These are phyloP conservation scores for Ctenopoma kingsleyae DNA, from an alignment of 2,797 vertebrate genomes.

Conservation along the genomic window DNA sequence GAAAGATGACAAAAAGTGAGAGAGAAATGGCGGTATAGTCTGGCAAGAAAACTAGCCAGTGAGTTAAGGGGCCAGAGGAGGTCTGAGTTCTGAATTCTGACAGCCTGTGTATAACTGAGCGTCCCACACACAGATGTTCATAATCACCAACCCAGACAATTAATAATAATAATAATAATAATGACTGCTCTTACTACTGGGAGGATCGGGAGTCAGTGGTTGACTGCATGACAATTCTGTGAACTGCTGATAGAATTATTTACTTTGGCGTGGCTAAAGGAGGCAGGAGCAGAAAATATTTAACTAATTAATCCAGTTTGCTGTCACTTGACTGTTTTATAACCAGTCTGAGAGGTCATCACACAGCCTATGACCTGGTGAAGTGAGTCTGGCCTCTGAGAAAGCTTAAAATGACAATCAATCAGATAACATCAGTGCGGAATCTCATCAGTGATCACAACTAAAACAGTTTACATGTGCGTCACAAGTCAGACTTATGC, in stretches of 20 bases:
- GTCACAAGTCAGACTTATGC: background rate
- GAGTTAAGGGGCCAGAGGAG: conserved; percentile 45
- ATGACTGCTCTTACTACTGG: conserved; percentile 55
- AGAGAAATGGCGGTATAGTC: conserved; percentile 40
- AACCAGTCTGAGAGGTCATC: conserved; percentile 12
- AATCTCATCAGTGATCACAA: conserved; percentile 6
- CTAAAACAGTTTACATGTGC: background rate
- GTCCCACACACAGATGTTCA: conserved; percentile 81
- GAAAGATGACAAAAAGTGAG: conserved; percentile 54
- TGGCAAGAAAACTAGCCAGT: conserved; percentile 35
- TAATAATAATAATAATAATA: conserved; percentile 62
- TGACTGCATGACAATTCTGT: conserved; percentile 55
- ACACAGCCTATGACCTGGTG: background rate
- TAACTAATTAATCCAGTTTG: conserved; percentile 47
- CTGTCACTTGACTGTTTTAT: conserved; percentile 40
- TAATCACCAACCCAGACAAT: conserved; percentile 62
- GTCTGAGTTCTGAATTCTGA: conserved; percentile 57
- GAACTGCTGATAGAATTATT: conserved; percentile 58
- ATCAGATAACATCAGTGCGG: conserved; percentile 7
- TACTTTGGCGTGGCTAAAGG: conserved; percentile 51
- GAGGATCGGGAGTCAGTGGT: conserved; percentile 48
- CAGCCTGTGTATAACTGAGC: conserved; percentile 61
- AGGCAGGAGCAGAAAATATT: conserved; percentile 38
- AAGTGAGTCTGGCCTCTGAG: background rate
- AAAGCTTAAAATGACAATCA: conserved; percentile 5